A percentile compares a stretch with the other conserved stretches of the same genome.
Evolutionary conservation across 2,797 vertebrate species (phyloP).

Genomic region (Propithecus deckenii): DNA sequence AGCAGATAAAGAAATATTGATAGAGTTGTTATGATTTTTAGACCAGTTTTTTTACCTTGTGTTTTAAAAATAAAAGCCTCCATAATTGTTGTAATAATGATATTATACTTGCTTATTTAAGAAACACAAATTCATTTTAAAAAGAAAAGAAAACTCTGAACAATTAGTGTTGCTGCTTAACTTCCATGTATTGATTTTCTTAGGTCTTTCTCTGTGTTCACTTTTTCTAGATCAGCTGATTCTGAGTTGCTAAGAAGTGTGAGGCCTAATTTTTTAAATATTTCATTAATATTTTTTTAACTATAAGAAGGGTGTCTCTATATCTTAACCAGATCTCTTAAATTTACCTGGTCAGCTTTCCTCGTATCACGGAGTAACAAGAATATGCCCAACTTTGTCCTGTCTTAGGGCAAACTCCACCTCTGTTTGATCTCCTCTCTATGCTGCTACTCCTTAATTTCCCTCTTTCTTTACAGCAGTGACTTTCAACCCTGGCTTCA

Average conservation of each 20-base stretch:
- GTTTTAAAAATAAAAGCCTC: constrained; percentile 17
- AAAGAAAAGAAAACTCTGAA: not conserved
- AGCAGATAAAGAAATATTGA: not conserved
- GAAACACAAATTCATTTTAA: not conserved
- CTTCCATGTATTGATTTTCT: not conserved
- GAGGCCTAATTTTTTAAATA: not conserved
- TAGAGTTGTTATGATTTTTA: not conserved
- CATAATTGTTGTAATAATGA: constrained; percentile 21
- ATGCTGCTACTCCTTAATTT: not conserved
- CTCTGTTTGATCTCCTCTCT: not conserved
- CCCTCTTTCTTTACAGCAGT: not conserved
- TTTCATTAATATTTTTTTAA: not conserved
- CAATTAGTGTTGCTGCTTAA: not conserved
- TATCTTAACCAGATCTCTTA: not conserved
- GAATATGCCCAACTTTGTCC: not conserved
- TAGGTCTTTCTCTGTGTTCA: not conserved
- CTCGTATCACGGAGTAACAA: not conserved
- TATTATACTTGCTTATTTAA: not conserved
- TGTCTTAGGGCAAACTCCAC: not conserved
- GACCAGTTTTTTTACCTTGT: not conserved
- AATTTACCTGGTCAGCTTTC: not conserved
- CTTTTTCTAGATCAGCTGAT: not conserved
- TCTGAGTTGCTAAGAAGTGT: not conserved
- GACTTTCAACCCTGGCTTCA: not conserved
- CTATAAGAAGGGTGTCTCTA: not conserved